phyloP scores from a whole-genome alignment of 2,797 vertebrate species.

The Linurgus olivaceus region DNA sequence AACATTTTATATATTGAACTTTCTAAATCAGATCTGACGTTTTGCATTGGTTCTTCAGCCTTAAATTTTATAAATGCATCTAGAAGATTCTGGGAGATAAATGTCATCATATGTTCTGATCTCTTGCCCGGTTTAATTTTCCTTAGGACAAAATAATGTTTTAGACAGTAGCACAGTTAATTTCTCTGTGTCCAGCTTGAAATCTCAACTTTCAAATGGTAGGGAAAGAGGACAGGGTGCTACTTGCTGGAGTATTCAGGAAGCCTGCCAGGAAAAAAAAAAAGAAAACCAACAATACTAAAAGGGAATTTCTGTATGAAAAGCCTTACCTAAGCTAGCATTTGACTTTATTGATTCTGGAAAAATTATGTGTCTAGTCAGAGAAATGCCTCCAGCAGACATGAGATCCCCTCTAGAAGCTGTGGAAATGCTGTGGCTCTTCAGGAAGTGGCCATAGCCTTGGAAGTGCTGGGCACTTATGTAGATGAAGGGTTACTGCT shows the following conservation, averaged over 20 bases:
- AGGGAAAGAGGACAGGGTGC: background rate
- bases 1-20: background rate
- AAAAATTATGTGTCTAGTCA: background rate
- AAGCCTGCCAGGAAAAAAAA: background rate
- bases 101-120: background rate
- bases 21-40: background rate
- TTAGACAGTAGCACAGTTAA: background rate
- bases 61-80: background rate
- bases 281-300: background rate
- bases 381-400: background rate
- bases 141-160: background rate
- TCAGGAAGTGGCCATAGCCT: background rate
- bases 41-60: background rate
- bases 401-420: background rate
- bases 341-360: background rate
- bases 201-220: background rate
- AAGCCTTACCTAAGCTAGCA: background rate
- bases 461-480: background rate
- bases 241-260: background rate
- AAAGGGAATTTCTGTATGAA: background rate
- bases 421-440: background rate
- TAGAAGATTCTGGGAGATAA: background rate
- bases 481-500: background rate
- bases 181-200: background rate
- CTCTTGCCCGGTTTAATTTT: background rate